Percentiles rank a stretch among this genome's conserved stretches.
phyloP scores from a whole-genome alignment of 1,140 invertebrate genomes.

The Hyposmocoma kahamanoa region DNA sequence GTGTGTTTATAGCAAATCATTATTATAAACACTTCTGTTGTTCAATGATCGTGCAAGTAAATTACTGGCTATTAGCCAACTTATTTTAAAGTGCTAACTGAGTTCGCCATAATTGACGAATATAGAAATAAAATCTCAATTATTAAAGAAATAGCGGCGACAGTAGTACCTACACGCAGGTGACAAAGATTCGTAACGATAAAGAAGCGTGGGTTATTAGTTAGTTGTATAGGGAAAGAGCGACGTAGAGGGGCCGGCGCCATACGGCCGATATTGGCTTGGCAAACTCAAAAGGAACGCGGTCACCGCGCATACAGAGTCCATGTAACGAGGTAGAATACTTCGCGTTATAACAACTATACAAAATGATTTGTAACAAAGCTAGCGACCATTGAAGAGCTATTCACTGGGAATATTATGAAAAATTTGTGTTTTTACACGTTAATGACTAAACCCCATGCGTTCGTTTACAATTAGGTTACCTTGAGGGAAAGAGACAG shows the following conservation, averaged over 20 bases:
- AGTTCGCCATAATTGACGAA: neutral
- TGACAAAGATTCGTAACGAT: slow-evolving; percentile 65
- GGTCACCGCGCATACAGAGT: slow-evolving; percentile 35
- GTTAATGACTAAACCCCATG: slow-evolving; percentile 17
- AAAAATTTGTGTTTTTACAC: neutral
- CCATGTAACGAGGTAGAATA: neutral
- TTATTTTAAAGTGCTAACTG: slow-evolving; percentile 15
- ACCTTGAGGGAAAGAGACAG: slow-evolving; percentile 27
- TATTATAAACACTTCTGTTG: no score
- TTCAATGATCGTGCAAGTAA: slow-evolving; percentile 28
- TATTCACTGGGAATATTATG: neutral
- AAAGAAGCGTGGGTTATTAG: slow-evolving; percentile 63
- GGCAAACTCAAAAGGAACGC: slow-evolving; percentile 41
- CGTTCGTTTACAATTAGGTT: slow-evolving; percentile 35
- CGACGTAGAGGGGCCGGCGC: slow-evolving; percentile 31
- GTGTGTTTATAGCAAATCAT: no score
- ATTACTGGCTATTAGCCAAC: slow-evolving; percentile 42
- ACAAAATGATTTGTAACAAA: no score
- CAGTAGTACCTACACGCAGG: no score
- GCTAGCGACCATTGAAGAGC: no score
- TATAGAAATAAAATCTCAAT: no score
- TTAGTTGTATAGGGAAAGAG: slow-evolving; percentile 46
- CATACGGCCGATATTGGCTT: slow-evolving; percentile 53
- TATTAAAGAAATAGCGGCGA: no score
- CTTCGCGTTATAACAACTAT: no score